Conservation (phyloP, 2,113 vertebrate genomes). For the Sylvilagus bachmani region DNA sequence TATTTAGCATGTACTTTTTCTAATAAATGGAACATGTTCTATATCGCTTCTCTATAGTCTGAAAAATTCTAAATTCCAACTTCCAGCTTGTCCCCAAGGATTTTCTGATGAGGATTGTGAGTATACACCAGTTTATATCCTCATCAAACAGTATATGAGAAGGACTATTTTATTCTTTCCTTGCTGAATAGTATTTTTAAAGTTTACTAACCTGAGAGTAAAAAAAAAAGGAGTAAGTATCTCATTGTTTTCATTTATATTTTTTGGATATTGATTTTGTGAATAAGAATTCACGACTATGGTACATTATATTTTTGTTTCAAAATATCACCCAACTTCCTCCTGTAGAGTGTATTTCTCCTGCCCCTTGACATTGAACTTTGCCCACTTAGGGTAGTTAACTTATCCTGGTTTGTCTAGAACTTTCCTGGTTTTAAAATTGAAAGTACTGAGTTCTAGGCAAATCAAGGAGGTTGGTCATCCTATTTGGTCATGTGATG, state of each 20-base stretch:
- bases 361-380: background rate
- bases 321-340: background rate
- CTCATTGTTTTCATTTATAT: background rate
- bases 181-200: slow-evolving; percentile 50
- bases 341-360: background rate
- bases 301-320: slow-evolving; percentile 40
- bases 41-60: slow-evolving; percentile 9
- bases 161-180: background rate
- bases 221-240: background rate
- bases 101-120: slow-evolving; percentile 19
- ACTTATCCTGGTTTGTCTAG: background rate
- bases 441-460: slow-evolving; percentile 21
- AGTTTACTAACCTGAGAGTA: slow-evolving; percentile 23
- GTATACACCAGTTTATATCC: background rate
- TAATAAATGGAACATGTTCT: background rate
- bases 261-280: slow-evolving; percentile 50
- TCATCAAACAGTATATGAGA: background rate
- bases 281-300: background rate
- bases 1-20: background rate
- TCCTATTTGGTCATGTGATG: background rate
- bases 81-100: background rate
- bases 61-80: background rate
- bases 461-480: background rate
- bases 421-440: slow-evolving; percentile 38
- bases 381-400: background rate